A percentile compares a stretch with the other conserved stretches of the same genome.
Evolutionary conservation across 1,140 invertebrate genomes (phyloP).

Genomic region (Pseudomyrmex sp.): DNA sequence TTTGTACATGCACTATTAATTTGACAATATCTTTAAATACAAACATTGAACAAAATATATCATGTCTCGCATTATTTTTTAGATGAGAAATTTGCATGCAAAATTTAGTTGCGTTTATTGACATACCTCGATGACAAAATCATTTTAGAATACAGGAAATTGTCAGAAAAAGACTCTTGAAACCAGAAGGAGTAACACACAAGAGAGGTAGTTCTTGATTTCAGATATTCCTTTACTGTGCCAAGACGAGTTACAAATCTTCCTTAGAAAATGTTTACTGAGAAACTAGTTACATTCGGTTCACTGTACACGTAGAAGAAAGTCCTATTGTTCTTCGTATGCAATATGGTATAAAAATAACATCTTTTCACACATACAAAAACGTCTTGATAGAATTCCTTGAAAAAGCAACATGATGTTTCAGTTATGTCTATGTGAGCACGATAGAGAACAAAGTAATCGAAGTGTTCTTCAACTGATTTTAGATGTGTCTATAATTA

Average conservation of each 20-base stretch:
- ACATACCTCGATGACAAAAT: no score
- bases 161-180: no score
- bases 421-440: not conserved
- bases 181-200: no score
- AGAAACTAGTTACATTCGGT: slow-evolving; percentile 51
- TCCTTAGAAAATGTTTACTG: slow-evolving; percentile 53
- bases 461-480: not conserved
- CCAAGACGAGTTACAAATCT: slow-evolving; percentile 37
- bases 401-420: slow-evolving; percentile 33
- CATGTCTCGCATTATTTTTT: no score
- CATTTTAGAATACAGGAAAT: no score
- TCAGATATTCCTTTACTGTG: slow-evolving; percentile 8
- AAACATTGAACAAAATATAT: not conserved
- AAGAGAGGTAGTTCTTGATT: not conserved
- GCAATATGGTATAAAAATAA: slow-evolving; percentile 65
- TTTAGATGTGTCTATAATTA: not conserved
- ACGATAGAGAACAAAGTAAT: slow-evolving; percentile 5
- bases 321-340: slow-evolving; percentile 38
- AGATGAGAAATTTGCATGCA: no score
- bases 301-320: slow-evolving; percentile 53
- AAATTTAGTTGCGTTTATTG: no score
- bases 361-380: slow-evolving; percentile 35
- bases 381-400: slow-evolving; percentile 47
- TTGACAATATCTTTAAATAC: slow-evolving; percentile 2
- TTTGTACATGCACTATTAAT: slow-evolving; percentile 9